Evolutionary conservation across 2,113 vertebrate genomes (phyloP), one percentile per base, ranked within the genome.

Genomic region (Clupea harengus): DNA sequence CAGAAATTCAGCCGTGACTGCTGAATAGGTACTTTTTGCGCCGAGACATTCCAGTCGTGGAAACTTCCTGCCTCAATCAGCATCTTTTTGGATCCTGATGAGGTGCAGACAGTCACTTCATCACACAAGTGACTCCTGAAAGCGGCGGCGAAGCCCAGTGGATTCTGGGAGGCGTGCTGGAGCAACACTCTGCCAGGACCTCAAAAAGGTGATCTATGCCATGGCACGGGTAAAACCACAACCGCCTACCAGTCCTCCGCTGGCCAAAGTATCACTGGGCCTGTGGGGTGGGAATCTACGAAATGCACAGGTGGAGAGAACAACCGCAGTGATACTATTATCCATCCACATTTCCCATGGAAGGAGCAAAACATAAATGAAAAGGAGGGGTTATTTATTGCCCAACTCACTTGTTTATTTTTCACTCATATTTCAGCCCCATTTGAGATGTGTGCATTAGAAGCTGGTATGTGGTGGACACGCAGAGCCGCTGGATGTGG

Each of bases 71-170:
- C 64, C n/a, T 72, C 64, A 72, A 32, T 44, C 81, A 67, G 81
- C 80, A 11, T 81, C 81, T 60, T 60, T 9, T 25, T 25, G 25
- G 25, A 60, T 17, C 39, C 49, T 32, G 57, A 86, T 72, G 81
- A 86, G 25, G 57, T 82, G 60, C 46, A n/a, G 81, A 86, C 45
- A 86, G 47, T 54, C 54, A 4, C 78, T 85, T 52, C 47, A 82
- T 60, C 80, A 64, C 50, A 17, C 44, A 28, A 28, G 57, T 39
- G 72, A 78, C 72, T 78, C 72, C 72, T 78, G 72, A 28, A 75
- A 28, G 67, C 8, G 25, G 25, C 28, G 1, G 25, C 13, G 32
- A 78, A 78, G 72, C 72, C 28, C 72, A 39, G 72, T 78, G 72
- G 72, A 32, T 78, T 78, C 28, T 78, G 72, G 28, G 11, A 39